Evolutionary conservation across 2,888 invertebrate species (phyloP), one percentile per base, ranked within the genome.

Genomic region (Aphidius colemani): DNA sequence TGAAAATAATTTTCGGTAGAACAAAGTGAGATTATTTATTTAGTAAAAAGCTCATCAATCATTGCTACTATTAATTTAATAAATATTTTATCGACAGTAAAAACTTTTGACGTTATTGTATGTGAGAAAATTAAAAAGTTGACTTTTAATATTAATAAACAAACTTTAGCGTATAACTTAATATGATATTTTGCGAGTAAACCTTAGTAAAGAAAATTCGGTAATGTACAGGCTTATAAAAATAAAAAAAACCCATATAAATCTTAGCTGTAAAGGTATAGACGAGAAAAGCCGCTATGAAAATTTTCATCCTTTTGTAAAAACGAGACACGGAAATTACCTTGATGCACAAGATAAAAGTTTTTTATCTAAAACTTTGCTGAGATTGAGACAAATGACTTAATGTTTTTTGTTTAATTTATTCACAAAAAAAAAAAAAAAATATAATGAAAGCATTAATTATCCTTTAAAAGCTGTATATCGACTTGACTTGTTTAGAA

Each of bases 301-400:
- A 64, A 64, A 57, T 61, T 61, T 65, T 67, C 63, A 67, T 67
- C 61, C 65, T 40, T 51, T 62, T 46, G 61, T 53, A 61, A 40
- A 30, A 45, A 41, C 53, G 51, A 59, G 63, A 67, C 61, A 63
- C 53, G 64, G 63, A 65, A 64, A 67, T 67, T 63, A 65, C 61
- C 53, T 61, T 43, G 59, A 58, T 59, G 65, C 57, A 59, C n/a
- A 48, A 56, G 63, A 40, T 46, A 65, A 65, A 64, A 44, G 55
- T 66, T 64, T 61, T 61, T 58, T 30, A 43, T 11, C 50, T n/a
- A 18, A 61, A 61, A 50, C 58, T 49, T 53, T 10, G n/a, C 59
- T n/a, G 57, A 66, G 53, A 63, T 59, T 63, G 60, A 66, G 51
- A 66, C 56, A 66, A 66, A 66, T 63, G 55, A 62, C 40, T 53